Base-by-base conservation (phyloP, 2,888 invertebrate species). In the Hypomecis punctinalis region DNA sequence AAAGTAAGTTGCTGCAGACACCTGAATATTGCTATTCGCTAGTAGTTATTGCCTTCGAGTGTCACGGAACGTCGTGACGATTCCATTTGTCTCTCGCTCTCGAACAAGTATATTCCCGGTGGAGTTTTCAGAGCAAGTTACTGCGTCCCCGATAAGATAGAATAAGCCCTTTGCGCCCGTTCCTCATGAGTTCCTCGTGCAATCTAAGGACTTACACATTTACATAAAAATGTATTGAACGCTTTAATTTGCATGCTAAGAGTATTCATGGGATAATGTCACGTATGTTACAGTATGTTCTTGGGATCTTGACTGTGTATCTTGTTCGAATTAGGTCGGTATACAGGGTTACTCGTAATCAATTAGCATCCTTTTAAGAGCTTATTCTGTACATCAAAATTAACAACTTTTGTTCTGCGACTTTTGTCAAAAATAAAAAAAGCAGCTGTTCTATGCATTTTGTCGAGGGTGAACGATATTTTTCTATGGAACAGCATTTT, bases 111-210 rank as follows among this genome's bases (percentile, higher is more conserved):
- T 84, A 83, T 86, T 85, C 87, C 85, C 86, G 64, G 76, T 72
- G 79, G 88, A 85, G 86, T 85, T 88, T 84, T 87, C 84, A 82
- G 83, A 84, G 81, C 78, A 85, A 88, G 81, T 85, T 86, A 89
- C 84, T 85, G 85, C 83, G 79, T 68, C 77, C 73, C 79, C 81
- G 89, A 88, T 89, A 88, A 89, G 87, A 88, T 85, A 88, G 77
- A 81, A 83, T 83, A 86, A 87, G 86, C 87, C 88, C 86, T 85
- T 80, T 80, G 82, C 82, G 84, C 83, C 81, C 83, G 81, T 88
- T 84, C 84, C 82, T 87, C 84, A 86, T 82, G 83, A 82, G 76
- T 80, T 79, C 76, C 79, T 80, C 76, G 74, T 78, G 75, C 71
- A 78, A 79, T 80, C 76, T 76, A 73, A 76, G 76, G 72, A 75